Percentiles rank a stretch among this genome's conserved stretches.
Evolutionary conservation across 2,797 vertebrate species (phyloP).

Genomic region (Notoglanidium macrostoma): DNA sequence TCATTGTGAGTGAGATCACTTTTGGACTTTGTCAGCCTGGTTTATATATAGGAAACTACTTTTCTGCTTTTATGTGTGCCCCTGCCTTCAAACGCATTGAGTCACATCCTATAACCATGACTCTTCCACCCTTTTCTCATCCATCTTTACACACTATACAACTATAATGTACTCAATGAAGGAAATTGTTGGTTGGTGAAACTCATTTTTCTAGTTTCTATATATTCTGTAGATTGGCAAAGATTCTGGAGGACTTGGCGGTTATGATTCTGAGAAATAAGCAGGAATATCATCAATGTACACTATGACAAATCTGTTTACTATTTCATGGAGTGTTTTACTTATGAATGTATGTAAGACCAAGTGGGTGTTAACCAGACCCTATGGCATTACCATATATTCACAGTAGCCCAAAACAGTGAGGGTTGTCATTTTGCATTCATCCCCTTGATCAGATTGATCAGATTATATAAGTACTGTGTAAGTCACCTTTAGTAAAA

Average conservation of each 20-base stretch:
- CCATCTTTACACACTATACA: not conserved
- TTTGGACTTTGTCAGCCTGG: too few relatives aligned
- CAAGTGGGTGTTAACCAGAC: not conserved
- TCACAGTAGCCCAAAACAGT: not conserved
- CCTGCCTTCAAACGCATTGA: too few relatives aligned
- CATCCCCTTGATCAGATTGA: not conserved
- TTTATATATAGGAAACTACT: too few relatives aligned
- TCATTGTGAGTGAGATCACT: too few relatives aligned
- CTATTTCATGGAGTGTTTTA: not conserved
- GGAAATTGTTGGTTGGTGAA: not conserved
- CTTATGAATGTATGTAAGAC: not conserved
- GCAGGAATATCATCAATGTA: not conserved
- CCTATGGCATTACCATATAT: constrained; percentile 1
- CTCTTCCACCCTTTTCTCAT: not conserved
- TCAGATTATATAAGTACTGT: not conserved
- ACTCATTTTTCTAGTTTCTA: not conserved
- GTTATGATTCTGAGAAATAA: not conserved
- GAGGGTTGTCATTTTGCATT: not conserved
- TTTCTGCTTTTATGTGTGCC: too few relatives aligned
- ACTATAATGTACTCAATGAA: not conserved
- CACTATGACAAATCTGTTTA: not conserved
- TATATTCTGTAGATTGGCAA: not conserved
- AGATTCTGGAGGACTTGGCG: not conserved
- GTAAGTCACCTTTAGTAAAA: not conserved
- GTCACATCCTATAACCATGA: too few relatives aligned